These are phyloP conservation scores for Sorex araneus DNA, from an alignment of 2,113 vertebrate species.

Conservation along the genomic window DNA sequence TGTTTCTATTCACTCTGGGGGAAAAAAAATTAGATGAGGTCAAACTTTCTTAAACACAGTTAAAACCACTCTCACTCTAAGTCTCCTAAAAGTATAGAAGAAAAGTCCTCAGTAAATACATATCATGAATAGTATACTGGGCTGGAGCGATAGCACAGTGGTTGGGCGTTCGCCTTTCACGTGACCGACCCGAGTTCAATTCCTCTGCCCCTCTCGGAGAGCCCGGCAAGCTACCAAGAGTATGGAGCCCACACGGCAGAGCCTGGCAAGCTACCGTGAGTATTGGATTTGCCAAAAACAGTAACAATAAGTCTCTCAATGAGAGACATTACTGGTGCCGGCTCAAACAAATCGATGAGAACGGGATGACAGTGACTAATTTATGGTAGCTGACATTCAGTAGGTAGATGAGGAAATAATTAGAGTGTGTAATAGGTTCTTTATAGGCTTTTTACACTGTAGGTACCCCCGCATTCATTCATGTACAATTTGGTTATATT, in stretches of 20 bases:
- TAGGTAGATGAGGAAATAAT: background rate
- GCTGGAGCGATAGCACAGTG: too few species aligned
- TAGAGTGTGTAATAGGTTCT: background rate
- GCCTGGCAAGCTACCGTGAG: too few species aligned
- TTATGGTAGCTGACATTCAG: background rate
- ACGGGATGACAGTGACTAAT: too few species aligned
- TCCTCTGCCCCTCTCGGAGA: too few species aligned
- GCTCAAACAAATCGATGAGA: too few species aligned
- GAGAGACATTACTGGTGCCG: too few species aligned
- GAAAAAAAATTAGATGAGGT: background rate
- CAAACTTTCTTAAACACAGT: background rate
- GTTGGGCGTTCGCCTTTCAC: too few species aligned
- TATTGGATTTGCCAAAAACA: too few species aligned
- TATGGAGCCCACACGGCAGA: too few species aligned
- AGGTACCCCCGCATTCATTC: background rate
- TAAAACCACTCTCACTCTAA: background rate
- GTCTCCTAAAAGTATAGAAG: background rate
- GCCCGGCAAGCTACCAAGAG: too few species aligned
- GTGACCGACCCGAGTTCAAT: too few species aligned
- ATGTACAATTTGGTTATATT: slow-evolving; percentile 21
- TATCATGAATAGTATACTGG: background rate
- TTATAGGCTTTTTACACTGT: background rate
- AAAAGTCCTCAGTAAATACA: slow-evolving; percentile 23
- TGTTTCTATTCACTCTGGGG: slow-evolving; percentile 4
- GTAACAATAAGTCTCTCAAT: too few species aligned